These are phyloP conservation scores for Halyomorpha halys DNA, from an alignment of 1,140 invertebrate species.

Conservation along the genomic window DNA sequence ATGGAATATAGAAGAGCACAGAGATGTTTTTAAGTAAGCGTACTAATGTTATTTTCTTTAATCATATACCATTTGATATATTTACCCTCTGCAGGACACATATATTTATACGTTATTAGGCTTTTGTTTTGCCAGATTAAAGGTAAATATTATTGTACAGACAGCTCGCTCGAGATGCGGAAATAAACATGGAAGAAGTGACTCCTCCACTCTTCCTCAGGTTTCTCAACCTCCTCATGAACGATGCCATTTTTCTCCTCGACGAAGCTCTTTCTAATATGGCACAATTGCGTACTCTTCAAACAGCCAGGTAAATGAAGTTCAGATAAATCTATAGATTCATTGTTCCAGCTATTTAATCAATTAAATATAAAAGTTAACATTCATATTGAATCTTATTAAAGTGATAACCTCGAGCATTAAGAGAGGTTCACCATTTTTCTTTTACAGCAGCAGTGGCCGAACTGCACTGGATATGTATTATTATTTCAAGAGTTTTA, in stretches of 20 bases:
- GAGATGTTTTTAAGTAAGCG: slow-evolving; percentile 58
- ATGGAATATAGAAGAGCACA: slow-evolving; percentile 70
- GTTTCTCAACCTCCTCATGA: slow-evolving; percentile 90
- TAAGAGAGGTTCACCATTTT: too few relatives aligned
- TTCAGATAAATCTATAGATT: background rate
- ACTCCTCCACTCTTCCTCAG: slow-evolving; percentile 83
- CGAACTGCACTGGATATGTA: too few relatives aligned
- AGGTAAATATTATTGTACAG: slow-evolving; percentile 38
- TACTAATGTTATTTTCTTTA: background rate
- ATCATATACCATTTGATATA: background rate
- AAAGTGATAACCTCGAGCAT: too few relatives aligned
- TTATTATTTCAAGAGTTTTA: too few relatives aligned
- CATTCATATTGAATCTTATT: too few relatives aligned
- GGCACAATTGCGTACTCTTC: slow-evolving; percentile 65
- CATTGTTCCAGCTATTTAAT: too few relatives aligned
- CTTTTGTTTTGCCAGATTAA: too few relatives aligned
- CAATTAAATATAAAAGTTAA: too few relatives aligned
- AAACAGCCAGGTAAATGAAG: slow-evolving; percentile 48
- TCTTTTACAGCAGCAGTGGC: too few relatives aligned
- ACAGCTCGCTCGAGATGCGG: slow-evolving; percentile 63
- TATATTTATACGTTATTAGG: too few relatives aligned
- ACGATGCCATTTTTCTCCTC: slow-evolving; percentile 88
- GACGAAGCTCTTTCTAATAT: slow-evolving; percentile 84
- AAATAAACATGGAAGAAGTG: slow-evolving; percentile 78
- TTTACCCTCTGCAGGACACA: too few relatives aligned